Base-by-base conservation (phyloP, 2,888 invertebrate species). In the Sinohyriopsis cumingii region DNA sequence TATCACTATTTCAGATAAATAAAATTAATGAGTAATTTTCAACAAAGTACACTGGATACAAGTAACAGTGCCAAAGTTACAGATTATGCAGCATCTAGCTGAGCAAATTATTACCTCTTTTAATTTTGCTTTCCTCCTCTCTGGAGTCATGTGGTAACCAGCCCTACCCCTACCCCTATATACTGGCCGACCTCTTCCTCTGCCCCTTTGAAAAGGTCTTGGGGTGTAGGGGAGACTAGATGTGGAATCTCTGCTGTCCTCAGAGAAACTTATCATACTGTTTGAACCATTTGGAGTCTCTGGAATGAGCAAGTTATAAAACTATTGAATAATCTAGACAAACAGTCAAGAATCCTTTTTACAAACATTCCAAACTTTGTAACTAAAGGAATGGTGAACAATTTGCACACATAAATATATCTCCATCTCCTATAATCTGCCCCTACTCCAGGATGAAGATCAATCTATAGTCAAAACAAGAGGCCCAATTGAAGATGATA, bases 181-280 rank as follows among this genome's bases (percentile, higher is more conserved):
- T 20, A 73, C 53, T 6, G 62, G 63, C 25, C 71, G 66, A 25
- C 71, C 69, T 28, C 78, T 75, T 22, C 67, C 63, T 15, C 74
- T 56, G 20, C 73, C 72, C 15, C 65, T 33, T 19, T 60, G 63
- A 28, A 45, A 45, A 18, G 73, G 73, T 24, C 68, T 68, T 25
- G 74, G 75, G 28, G 76, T 77, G 63, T 81, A 65, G 67, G 83
- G 64, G 56, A 80, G 74, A 65, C 83, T 81, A 33, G 83, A 77
- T 22, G 82, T 74, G n/a, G 86, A 85, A 45, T 86, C 87, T 69
- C 84, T 83, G 65, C 85, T 86, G 78, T 86, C 85, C 79, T 86
- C 87, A 9, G 84, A 88, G 53, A 86, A 69, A 75, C 83, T 84
- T 88, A 91, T 75, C 86, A 90, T 76, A 70, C 80, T 82, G 68